Percentiles rank a stretch among this genome's conserved stretches.
These are phyloP conservation scores for Epinotia bilunana DNA, from an alignment of 2,888 invertebrate genomes.

Conservation along the genomic window DNA sequence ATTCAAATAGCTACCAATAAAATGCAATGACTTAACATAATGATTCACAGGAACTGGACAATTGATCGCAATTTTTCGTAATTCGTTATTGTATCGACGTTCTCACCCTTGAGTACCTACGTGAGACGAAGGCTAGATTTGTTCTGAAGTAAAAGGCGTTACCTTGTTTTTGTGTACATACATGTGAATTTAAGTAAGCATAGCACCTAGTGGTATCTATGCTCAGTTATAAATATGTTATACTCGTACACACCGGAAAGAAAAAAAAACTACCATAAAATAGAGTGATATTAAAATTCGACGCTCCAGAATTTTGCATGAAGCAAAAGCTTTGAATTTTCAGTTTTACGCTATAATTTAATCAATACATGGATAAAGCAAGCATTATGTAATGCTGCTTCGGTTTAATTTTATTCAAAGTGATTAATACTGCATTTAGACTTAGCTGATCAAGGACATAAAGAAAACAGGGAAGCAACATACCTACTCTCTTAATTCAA, in stretches of 20 bases:
- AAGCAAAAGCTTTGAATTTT: neutral
- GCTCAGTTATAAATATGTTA: no score
- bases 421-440: neutral
- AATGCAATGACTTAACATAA: constrained; percentile 9
- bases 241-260: no score
- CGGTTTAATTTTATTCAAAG: neutral
- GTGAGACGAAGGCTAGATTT: neutral
- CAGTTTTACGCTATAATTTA: neutral
- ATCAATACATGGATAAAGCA: neutral
- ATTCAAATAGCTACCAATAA: neutral
- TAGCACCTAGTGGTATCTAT: no score
- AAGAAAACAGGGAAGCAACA: neutral
- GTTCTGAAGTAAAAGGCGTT: neutral
- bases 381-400: no score
- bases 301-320: no score
- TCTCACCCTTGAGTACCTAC: constrained; percentile 17
- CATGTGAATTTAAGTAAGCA: no score
- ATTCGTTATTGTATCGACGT: constrained; percentile 30
- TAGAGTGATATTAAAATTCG: neutral
- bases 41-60: constrained; percentile 29
- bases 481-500: neutral
- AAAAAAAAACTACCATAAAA: no score
- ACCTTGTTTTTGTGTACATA: neutral
- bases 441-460: neutral
- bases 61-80: constrained; percentile 32